phyloP scores from a whole-genome alignment of 2,888 invertebrate species.

The Athalia rosae region DNA sequence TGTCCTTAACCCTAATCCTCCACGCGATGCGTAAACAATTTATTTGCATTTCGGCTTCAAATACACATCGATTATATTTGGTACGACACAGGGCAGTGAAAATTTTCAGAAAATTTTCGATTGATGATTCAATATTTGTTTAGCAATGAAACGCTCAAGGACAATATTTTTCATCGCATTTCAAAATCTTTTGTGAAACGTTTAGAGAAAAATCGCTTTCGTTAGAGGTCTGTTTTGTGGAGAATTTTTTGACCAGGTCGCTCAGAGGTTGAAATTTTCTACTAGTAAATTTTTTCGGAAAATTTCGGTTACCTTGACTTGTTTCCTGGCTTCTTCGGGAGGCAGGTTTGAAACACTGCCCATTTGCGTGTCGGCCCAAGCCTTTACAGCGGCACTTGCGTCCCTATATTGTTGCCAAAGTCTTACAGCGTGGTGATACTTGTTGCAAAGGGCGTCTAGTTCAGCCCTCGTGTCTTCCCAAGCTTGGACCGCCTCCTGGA shows the following conservation, averaged over 20 bases:
- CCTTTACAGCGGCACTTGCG: conserved; percentile 84
- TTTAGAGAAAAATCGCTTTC: too few relatives aligned
- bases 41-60: conserved; percentile 1
- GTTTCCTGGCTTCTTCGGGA: conserved; percentile 82
- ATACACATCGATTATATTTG: background rate
- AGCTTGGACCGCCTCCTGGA: conserved; percentile 86
- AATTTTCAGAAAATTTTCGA: too few relatives aligned
- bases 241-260: too few relatives aligned
- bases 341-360: conserved; percentile 82
- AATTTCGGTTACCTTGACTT: conserved; percentile 79
- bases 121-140: too few relatives aligned
- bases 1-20: conserved; percentile 22
- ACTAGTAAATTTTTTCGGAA: too few relatives aligned
- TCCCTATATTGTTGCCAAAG: conserved; percentile 89
- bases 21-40: conserved; percentile 25
- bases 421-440: conserved; percentile 87
- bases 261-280: too few relatives aligned
- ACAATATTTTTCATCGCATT: too few relatives aligned
- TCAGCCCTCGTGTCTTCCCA: conserved; percentile 88
- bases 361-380: conserved; percentile 86
- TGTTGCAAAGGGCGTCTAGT: conserved; percentile 84
- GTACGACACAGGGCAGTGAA: too few relatives aligned
- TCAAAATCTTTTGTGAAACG: too few relatives aligned
- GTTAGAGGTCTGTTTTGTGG: too few relatives aligned
- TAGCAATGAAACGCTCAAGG: too few relatives aligned